Conservation (phyloP, 2,888 invertebrate genomes). For the Drosophila paramelanica region DNA sequence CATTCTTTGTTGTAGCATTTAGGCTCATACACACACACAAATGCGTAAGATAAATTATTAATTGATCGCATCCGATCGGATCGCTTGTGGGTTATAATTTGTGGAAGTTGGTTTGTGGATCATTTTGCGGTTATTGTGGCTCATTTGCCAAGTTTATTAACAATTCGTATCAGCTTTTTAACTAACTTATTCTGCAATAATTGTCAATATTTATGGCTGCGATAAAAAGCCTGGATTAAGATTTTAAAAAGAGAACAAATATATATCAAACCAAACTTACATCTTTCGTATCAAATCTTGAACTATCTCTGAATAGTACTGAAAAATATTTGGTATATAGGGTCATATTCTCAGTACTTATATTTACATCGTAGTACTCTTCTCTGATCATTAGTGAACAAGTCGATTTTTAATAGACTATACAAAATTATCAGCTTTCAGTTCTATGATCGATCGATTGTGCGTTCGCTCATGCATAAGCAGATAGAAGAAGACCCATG, state of each 20-base stretch:
- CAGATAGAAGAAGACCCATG: constrained; percentile 23
- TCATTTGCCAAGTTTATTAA: neutral
- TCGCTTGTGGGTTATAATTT: constrained; percentile 2
- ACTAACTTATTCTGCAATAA: no score
- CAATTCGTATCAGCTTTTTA: no score
- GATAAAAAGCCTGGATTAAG: no score
- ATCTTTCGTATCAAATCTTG: no score
- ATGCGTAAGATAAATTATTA: constrained; percentile 34
- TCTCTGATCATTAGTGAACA: neutral
- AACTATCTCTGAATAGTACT: no score
- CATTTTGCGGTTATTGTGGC: constrained; percentile 10
- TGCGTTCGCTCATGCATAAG: constrained; percentile 16
- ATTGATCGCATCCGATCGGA: constrained; percentile 34
- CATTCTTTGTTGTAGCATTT: constrained; percentile 74
- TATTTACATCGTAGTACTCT: neutral
- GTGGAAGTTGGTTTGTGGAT: neutral
- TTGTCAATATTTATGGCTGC: no score
- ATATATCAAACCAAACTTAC: no score
- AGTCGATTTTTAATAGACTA: neutral
- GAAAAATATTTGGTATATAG: no score
- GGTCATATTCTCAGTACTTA: neutral
- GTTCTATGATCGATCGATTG: constrained; percentile 26
- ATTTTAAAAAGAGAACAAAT: no score
- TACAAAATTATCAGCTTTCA: neutral
- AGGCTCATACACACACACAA: constrained; percentile 36